A percentile compares a stretch with the other conserved stretches of the same genome.
Conservation (phyloP, 2,113 vertebrate genomes). For the Erythrolamprus reginae region DNA sequence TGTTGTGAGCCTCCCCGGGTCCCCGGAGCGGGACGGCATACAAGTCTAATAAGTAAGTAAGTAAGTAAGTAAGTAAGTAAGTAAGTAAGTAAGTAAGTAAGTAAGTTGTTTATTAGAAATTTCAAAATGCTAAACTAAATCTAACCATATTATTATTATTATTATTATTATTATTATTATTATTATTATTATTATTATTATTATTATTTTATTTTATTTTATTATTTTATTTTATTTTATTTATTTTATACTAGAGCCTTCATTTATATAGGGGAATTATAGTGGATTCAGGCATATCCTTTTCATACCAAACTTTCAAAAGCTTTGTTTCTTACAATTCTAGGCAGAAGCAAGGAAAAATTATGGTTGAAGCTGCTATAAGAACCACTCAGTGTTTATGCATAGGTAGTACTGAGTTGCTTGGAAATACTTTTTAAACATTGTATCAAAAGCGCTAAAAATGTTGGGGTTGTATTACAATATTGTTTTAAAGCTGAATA, state of each 20-base stretch:
- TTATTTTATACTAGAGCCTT: not conserved
- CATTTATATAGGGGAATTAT: not conserved
- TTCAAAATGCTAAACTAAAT: not conserved
- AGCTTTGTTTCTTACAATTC: not conserved
- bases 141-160: not conserved
- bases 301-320: not conserved
- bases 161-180: no score
- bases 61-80: no score
- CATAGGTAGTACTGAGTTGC: not conserved
- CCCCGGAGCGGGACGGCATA: no score
- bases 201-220: no score
- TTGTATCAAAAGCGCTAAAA: not conserved
- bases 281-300: not conserved
- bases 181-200: no score
- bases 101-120: not conserved
- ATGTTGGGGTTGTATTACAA: not conserved
- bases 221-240: no score
- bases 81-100: no score
- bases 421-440: not conserved
- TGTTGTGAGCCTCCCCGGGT: no score
- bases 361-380: not conserved
- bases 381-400: not conserved
- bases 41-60: no score
- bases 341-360: not conserved
- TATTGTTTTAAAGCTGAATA: not conserved